Percentiles rank a stretch among this genome's conserved stretches.
phyloP scores from a whole-genome alignment of 2,888 invertebrate species.

The Netelia inedita region DNA sequence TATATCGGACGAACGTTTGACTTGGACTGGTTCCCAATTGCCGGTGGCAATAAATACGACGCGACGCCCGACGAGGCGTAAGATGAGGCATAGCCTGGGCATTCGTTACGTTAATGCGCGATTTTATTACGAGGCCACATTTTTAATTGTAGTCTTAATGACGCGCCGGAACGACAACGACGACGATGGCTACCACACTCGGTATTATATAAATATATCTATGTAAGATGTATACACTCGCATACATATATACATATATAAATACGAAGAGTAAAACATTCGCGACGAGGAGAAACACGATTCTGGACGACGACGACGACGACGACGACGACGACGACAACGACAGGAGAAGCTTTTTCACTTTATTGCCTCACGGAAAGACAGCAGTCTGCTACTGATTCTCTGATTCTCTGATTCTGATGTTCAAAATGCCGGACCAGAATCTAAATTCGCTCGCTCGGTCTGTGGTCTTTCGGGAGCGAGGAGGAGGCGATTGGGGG shows the following conservation, averaged over 20 bases:
- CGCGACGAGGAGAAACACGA: constrained; percentile 41
- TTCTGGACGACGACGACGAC: constrained; percentile 45
- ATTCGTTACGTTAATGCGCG: constrained; percentile 82
- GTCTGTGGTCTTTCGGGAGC: constrained; percentile 62
- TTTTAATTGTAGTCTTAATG: constrained; percentile 83
- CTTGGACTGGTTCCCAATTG: constrained; percentile 84
- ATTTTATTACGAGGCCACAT: constrained; percentile 82
- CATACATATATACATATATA: neutral
- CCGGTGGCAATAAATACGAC: constrained; percentile 81
- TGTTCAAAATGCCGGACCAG: constrained; percentile 57
- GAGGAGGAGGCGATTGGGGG: neutral
- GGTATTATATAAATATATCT: constrained; percentile 6
- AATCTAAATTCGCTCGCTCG: constrained; percentile 57
- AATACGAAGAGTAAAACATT: constrained; percentile 44
- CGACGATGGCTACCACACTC: constrained; percentile 34
- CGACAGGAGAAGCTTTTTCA: constrained; percentile 56
- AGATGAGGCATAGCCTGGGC: constrained; percentile 68
- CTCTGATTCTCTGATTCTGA: constrained; percentile 31
- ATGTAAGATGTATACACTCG: neutral
- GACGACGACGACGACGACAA: constrained; percentile 40
- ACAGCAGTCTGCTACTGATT: constrained; percentile 40
- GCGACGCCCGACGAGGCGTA: constrained; percentile 77
- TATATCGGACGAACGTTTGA: constrained; percentile 74
- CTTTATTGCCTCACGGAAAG: constrained; percentile 51
- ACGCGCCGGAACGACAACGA: constrained; percentile 72